Evolutionary conservation across 2,797 vertebrate genomes (phyloP).

Genomic region (Knipowitschia caucasica): DNA sequence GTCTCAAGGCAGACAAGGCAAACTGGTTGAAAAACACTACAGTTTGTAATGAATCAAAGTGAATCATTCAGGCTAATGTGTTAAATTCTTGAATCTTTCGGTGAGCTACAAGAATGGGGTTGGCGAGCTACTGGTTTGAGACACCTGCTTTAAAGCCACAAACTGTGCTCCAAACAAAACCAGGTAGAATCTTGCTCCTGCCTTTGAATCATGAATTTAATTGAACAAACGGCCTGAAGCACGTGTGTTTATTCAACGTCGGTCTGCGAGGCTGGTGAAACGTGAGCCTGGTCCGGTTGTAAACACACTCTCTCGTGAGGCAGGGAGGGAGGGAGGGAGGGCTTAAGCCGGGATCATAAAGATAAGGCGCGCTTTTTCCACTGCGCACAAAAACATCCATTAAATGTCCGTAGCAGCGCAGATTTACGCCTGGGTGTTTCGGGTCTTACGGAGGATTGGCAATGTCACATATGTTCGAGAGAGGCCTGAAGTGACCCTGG

Average conservation of each 20-base stretch:
- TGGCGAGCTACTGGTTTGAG: too few relatives aligned
- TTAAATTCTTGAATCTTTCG: too few relatives aligned
- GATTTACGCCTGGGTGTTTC: neutral
- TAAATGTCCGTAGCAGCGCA: neutral
- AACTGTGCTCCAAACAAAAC: too few relatives aligned
- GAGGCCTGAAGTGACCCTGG: neutral
- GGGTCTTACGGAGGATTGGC: neutral
- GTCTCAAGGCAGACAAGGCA: too few relatives aligned
- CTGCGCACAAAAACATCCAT: constrained; percentile 15
- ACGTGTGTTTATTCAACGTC: neutral
- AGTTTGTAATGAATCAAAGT: too few relatives aligned
- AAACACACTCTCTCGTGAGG: constrained; percentile 2
- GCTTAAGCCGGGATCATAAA: constrained; percentile 28
- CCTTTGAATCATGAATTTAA: too few relatives aligned
- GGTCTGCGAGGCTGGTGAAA: neutral
- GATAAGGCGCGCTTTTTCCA: constrained; percentile 43
- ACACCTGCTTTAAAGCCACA: too few relatives aligned
- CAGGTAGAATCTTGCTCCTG: too few relatives aligned
- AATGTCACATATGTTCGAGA: neutral
- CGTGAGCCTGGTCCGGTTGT: neutral
- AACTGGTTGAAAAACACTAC: too few relatives aligned
- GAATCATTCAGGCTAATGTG: too few relatives aligned
- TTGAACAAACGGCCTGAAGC: neutral
- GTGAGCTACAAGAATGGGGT: too few relatives aligned
- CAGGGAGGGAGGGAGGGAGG: constrained; percentile 12